These are phyloP conservation scores for Ceratotherium simum DNA, from an alignment of 2,113 vertebrate species.

Conservation along the genomic window DNA sequence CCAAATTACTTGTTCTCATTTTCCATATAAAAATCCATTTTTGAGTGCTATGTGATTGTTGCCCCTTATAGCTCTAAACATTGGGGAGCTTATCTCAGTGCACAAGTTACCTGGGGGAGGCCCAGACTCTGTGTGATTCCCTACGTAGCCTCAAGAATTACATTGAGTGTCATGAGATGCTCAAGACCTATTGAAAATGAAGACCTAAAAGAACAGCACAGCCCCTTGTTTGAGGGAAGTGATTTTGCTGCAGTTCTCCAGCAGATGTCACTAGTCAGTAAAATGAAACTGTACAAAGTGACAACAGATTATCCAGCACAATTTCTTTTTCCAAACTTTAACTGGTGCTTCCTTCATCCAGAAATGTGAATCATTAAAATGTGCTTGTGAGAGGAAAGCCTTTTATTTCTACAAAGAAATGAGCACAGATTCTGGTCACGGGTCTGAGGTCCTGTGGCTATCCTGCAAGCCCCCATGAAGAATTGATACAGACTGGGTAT, in stretches of 20 bases:
- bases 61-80: neutral
- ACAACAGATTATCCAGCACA: neutral
- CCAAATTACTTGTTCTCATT: neutral
- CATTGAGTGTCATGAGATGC: neutral
- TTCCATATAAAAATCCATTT: neutral
- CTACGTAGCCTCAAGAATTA: neutral
- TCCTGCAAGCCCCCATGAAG: neutral
- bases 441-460: neutral
- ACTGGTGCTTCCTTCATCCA: neutral
- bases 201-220: neutral
- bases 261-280: slow-evolving; percentile 58
- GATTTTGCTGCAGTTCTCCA: slow-evolving; percentile 10
- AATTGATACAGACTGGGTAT: neutral
- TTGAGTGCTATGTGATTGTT: neutral
- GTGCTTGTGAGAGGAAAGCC: neutral
- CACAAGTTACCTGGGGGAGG: neutral
- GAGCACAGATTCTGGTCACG: neutral
- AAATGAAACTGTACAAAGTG: neutral
- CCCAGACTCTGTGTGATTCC: neutral
- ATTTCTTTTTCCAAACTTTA: slow-evolving; percentile 13
- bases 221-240: neutral
- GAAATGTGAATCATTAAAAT: slow-evolving; percentile 6
- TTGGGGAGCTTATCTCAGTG: neutral
- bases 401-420: slow-evolving; percentile 8
- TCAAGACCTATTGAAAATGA: neutral